These are phyloP conservation scores for Dryadula phaetusa DNA, from an alignment of 2,888 invertebrate genomes.

Conservation along the genomic window DNA sequence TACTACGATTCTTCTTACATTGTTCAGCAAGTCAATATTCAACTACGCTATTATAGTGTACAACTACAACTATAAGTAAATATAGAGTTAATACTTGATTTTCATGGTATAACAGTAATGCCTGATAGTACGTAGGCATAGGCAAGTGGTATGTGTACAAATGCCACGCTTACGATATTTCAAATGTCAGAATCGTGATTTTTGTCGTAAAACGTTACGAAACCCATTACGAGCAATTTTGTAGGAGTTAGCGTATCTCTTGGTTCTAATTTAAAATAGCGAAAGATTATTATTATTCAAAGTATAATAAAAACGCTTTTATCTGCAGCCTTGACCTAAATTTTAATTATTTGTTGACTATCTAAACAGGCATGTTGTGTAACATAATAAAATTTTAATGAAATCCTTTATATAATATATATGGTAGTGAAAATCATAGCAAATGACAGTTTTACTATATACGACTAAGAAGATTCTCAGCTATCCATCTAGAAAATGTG, in stretches of 20 bases:
- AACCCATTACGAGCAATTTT: slow-evolving; percentile 60
- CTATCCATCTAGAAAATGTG: slow-evolving; percentile 70
- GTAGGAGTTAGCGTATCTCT: slow-evolving; percentile 45
- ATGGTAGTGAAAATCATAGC: neutral
- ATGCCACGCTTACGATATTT: slow-evolving; percentile 75
- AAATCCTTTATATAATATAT: neutral
- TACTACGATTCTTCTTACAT: too few relatives aligned
- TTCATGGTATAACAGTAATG: neutral
- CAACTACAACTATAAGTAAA: too few relatives aligned
- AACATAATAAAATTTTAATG: neutral
- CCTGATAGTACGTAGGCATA: slow-evolving; percentile 32
- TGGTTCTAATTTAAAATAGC: slow-evolving; percentile 41
- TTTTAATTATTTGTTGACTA: neutral
- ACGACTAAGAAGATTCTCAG: slow-evolving; percentile 55
- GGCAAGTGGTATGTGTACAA: slow-evolving; percentile 64
- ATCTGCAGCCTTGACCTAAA: slow-evolving; percentile 7
- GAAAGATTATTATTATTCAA: slow-evolving; percentile 18
- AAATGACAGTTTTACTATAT: slow-evolving; percentile 6
- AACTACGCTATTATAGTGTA: too few relatives aligned
- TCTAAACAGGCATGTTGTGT: neutral
- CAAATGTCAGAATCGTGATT: slow-evolving; percentile 83
- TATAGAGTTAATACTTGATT: neutral
- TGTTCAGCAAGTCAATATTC: too few relatives aligned
- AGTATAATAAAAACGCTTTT: slow-evolving; percentile 18
- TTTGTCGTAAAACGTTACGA: slow-evolving; percentile 76